Evolutionary conservation across 2,113 vertebrate genomes (phyloP).

Genomic region (Myodes glareolus): DNA sequence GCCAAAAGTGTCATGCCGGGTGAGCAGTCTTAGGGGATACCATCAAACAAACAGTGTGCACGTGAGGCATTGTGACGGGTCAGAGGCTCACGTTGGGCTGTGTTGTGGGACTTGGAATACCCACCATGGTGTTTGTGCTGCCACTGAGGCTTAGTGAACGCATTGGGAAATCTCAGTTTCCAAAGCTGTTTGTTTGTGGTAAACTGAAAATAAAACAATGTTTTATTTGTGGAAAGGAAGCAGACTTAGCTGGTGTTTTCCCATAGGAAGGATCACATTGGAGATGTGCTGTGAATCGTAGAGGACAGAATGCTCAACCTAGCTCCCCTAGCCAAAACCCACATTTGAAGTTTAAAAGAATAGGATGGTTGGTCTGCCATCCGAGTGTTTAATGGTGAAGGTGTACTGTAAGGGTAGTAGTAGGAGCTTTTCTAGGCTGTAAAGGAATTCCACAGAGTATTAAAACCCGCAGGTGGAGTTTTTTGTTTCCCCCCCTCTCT

Average conservation of each 20-base stretch:
- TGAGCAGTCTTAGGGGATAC: background rate
- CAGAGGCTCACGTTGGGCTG: background rate
- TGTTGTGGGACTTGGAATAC: slow-evolving; percentile 53
- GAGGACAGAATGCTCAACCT: slow-evolving; percentile 51
- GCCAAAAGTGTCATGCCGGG: slow-evolving; percentile 4
- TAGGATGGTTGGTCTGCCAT: background rate
- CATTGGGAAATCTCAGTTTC: slow-evolving; percentile 3
- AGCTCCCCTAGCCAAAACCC: slow-evolving; percentile 64
- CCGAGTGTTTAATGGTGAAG: slow-evolving; percentile 38
- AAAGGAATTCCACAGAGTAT: slow-evolving; percentile 67
- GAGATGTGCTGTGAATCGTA: slow-evolving; percentile 45
- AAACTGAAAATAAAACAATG: slow-evolving; percentile 51
- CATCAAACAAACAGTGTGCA: background rate
- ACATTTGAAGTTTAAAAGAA: slow-evolving; percentile 18
- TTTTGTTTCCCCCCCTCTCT: slow-evolving; percentile 6
- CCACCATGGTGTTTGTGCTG: background rate
- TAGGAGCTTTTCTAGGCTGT: slow-evolving; percentile 57
- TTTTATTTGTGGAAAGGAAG: slow-evolving; percentile 58
- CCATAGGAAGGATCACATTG: slow-evolving; percentile 66
- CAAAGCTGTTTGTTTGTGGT: slow-evolving; percentile 60
- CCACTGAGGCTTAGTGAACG: background rate
- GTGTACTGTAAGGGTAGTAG: slow-evolving; percentile 59
- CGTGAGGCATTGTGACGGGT: background rate
- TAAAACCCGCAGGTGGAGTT: slow-evolving; percentile 63
- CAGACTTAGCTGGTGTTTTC: slow-evolving; percentile 59